Conservation (phyloP, 1,140 invertebrate genomes). For the Heliconius himera region DNA sequence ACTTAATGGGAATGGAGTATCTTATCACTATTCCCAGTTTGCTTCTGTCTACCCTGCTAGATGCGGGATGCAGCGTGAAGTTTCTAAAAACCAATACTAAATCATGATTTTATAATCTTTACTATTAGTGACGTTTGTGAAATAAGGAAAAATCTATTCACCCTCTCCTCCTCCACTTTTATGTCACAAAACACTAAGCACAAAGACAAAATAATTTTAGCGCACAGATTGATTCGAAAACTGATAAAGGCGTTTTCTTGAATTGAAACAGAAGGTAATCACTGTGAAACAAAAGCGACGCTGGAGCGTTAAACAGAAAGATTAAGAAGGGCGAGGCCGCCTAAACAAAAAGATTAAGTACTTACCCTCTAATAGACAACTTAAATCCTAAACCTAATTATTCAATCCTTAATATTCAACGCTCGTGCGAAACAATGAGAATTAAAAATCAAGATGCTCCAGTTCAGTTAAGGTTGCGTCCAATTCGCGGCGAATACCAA, state of each 20-base stretch:
- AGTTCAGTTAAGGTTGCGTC: conserved; percentile 36
- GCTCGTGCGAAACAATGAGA: conserved; percentile 45
- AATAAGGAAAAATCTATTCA: too few species aligned
- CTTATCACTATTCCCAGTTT: too few species aligned
- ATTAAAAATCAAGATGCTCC: conserved; percentile 52
- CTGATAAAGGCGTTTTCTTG: neutral
- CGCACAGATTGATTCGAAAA: neutral
- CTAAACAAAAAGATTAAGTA: conserved; percentile 9
- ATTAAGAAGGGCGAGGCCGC: neutral
- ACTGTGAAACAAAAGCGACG: conserved; percentile 1
- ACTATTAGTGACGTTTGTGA: too few species aligned
- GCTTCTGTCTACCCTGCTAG: too few species aligned
- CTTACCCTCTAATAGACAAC: conserved; percentile 8
- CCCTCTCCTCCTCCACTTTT: neutral
- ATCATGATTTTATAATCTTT: too few species aligned
- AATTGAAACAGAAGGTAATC: neutral
- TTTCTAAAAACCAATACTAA: too few species aligned
- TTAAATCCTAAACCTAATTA: conserved; percentile 29
- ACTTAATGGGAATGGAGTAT: too few species aligned
- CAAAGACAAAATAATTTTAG: neutral
- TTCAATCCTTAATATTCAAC: conserved; percentile 52
- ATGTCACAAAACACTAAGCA: neutral
- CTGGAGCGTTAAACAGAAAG: neutral
- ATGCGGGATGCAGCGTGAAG: too few species aligned
- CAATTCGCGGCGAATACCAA: conserved; percentile 77